Evolutionary conservation across 2,113 vertebrate genomes (phyloP).

Genomic region (Psilopsiagon aurifrons): DNA sequence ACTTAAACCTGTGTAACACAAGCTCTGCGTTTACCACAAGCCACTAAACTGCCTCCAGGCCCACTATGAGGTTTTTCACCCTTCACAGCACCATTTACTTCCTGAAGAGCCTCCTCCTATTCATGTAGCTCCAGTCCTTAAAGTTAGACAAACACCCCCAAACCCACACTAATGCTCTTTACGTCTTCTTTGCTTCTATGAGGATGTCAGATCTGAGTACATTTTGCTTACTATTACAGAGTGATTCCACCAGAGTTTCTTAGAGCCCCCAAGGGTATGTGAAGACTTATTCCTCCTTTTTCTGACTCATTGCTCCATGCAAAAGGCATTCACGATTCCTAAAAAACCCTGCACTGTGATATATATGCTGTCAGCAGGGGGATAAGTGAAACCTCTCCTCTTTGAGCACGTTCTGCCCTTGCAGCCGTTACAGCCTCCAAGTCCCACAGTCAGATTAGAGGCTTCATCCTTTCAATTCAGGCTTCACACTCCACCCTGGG

Average conservation of each 20-base stretch:
- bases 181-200: not conserved
- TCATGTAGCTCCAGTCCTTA: not conserved
- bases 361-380: not conserved
- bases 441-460: rapidly evolving
- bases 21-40: not conserved
- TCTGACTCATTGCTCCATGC: not conserved
- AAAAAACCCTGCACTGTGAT: rapidly evolving
- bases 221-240: not conserved
- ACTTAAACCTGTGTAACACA: not conserved
- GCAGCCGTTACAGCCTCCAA: not conserved
- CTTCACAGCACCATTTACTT: not conserved
- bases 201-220: not conserved
- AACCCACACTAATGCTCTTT: not conserved
- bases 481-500: rapidly evolving
- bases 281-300: not conserved
- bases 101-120: not conserved
- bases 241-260: not conserved
- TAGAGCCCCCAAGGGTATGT: rapidly evolving
- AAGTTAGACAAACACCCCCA: not conserved
- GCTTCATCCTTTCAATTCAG: rapidly evolving
- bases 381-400: not conserved
- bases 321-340: not conserved
- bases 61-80: not conserved
- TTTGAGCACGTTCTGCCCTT: not conserved
- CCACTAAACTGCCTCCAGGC: not conserved